A percentile compares a stretch with the other conserved stretches of the same genome.
Conservation (phyloP, 92 coral and sea anemone genomes). For the Muricea muricata region DNA sequence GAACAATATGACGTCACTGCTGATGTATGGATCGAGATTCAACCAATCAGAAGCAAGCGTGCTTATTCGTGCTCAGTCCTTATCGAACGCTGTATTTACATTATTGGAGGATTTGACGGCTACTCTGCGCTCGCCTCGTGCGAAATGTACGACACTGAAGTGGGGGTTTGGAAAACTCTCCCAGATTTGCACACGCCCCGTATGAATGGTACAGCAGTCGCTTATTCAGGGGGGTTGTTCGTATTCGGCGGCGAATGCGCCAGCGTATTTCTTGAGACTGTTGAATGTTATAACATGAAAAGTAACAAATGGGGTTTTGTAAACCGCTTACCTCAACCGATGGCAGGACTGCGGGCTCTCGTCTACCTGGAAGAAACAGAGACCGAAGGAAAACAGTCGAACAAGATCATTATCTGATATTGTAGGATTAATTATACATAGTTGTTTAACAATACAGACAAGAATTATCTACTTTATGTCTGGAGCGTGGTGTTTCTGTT, state of each 20-base stretch:
- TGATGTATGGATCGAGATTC: conserved; percentile 13
- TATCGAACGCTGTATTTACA: neutral
- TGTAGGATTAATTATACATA: neutral
- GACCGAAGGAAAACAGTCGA: neutral
- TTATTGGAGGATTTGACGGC: conserved; percentile 31
- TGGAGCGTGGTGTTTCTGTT: too few species aligned
- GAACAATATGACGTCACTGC: conserved; percentile 24
- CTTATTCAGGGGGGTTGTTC: neutral
- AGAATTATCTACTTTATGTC: too few species aligned
- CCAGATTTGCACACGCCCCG: conserved; percentile 29
- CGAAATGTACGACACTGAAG: neutral
- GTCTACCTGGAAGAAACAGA: neutral
- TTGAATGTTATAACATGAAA: conserved; percentile 25
- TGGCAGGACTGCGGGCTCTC: conserved; percentile 32
- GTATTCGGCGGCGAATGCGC: conserved; percentile 22
- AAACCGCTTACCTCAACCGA: conserved; percentile 35
- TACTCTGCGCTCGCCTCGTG: neutral
- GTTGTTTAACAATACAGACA: too few species aligned
- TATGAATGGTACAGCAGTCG: conserved; percentile 21
- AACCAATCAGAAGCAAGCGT: conserved; percentile 18
- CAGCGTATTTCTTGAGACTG: conserved; percentile 18
- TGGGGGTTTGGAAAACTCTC: neutral
- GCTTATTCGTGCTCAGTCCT: conserved; percentile 30
- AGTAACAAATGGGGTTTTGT: conserved; percentile 18
- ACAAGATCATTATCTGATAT: neutral